Evolutionary conservation across 2,888 invertebrate genomes (phyloP).

Genomic region (Xanthostigma xanthostigma): DNA sequence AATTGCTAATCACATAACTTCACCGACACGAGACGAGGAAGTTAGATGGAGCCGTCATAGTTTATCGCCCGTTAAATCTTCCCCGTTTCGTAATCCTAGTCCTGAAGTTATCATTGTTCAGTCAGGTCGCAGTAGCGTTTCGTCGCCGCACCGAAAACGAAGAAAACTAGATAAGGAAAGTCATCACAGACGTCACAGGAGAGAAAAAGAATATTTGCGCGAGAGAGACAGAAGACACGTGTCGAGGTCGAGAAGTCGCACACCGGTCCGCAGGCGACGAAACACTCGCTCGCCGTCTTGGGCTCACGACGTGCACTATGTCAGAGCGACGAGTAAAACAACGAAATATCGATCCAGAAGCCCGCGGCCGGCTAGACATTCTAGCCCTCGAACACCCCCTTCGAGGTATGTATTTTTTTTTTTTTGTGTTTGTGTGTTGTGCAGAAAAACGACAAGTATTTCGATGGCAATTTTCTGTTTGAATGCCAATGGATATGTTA

Average conservation of each 20-base stretch:
- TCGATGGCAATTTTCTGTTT: too few relatives aligned
- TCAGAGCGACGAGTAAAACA: conserved; percentile 20
- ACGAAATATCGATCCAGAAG: conserved; percentile 36
- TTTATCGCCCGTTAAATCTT: conserved; percentile 19
- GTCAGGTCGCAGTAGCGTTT: conserved; percentile 18
- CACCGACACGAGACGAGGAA: conserved; percentile 5
- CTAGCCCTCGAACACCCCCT: conserved; percentile 12
- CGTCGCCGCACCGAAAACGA: conserved; percentile 26
- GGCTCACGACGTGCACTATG: conserved; percentile 31
- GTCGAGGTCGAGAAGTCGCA: conserved; percentile 42
- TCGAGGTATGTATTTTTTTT: conserved; percentile 10
- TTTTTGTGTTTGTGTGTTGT: too few relatives aligned
- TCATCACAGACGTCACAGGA: conserved; percentile 29
- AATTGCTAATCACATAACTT: background rate
- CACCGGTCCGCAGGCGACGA: conserved; percentile 41
- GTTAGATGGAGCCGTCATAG: conserved; percentile 9
- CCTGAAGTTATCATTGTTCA: conserved; percentile 19
- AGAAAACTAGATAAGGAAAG: conserved; percentile 27
- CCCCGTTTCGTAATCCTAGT: conserved; percentile 25
- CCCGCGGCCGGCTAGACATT: conserved; percentile 26
- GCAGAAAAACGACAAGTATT: background rate
- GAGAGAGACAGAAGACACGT: conserved; percentile 30
- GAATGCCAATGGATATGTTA: background rate
- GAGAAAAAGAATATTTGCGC: conserved; percentile 26
- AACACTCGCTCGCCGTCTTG: conserved; percentile 32